These are phyloP conservation scores for Chrysina gloriosa DNA, from an alignment of 2,888 invertebrate species.

Conservation along the genomic window DNA sequence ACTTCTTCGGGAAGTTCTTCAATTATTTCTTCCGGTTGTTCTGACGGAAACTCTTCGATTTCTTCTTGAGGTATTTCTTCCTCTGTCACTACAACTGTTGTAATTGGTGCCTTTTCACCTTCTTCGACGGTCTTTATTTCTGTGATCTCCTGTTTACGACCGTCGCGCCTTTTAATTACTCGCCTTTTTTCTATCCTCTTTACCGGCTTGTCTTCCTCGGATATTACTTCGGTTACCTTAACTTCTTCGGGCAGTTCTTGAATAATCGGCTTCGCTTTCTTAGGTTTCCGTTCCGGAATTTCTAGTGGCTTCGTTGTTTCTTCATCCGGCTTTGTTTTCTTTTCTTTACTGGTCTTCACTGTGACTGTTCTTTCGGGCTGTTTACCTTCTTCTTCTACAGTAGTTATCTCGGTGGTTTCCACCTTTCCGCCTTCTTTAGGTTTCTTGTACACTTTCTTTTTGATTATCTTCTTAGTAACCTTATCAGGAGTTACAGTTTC, in stretches of 20 bases:
- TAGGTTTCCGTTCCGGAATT: constrained; percentile 49
- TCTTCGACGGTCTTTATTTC: constrained; percentile 60
- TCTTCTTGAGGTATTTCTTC: constrained; percentile 61
- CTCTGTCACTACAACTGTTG: constrained; percentile 58
- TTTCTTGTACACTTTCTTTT: constrained; percentile 50
- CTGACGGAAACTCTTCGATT: constrained; percentile 46
- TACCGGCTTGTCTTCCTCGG: constrained; percentile 50
- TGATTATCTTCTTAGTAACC: constrained; percentile 31
- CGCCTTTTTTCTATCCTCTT: constrained; percentile 49
- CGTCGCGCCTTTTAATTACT: constrained; percentile 47
- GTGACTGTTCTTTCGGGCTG: constrained; percentile 56
- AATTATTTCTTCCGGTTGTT: constrained; percentile 51
- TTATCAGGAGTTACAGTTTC: constrained; percentile 40
- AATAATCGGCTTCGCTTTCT: constrained; percentile 47
- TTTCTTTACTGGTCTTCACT: constrained; percentile 16
- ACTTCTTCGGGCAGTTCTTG: constrained; percentile 45
- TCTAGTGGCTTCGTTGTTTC: constrained; percentile 52
- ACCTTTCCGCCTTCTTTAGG: constrained; percentile 54
- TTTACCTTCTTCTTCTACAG: constrained; percentile 58
- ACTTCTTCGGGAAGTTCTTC: constrained; percentile 43
- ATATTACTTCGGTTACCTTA: constrained; percentile 53
- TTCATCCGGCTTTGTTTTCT: constrained; percentile 43
- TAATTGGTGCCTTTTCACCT: constrained; percentile 60
- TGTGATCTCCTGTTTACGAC: constrained; percentile 53
- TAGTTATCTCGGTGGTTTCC: constrained; percentile 58